A percentile compares a stretch with the other conserved stretches of the same genome.
phyloP scores from a whole-genome alignment of 2,888 invertebrate species.

The Synergus umbraculus region DNA sequence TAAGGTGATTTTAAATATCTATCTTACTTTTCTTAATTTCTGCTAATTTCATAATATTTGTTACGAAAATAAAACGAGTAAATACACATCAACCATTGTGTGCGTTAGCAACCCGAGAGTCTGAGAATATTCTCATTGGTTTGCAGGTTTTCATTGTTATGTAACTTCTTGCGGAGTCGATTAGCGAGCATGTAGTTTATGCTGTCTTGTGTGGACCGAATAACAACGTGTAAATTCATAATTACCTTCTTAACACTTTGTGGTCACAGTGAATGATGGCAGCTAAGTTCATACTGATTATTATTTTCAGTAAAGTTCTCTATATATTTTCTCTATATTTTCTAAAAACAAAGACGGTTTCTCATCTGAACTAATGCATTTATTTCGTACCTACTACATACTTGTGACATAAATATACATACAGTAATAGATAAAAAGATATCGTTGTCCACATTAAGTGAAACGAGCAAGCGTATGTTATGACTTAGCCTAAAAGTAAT shows the following conservation, averaged over 20 bases:
- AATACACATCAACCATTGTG: neutral
- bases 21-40: neutral
- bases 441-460: constrained; percentile 42
- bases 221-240: constrained; percentile 11
- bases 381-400: constrained; percentile 46
- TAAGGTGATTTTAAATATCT: neutral
- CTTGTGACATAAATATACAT: constrained; percentile 27
- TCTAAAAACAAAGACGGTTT: neutral
- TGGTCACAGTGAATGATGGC: constrained; percentile 6
- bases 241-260: constrained; percentile 27
- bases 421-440: constrained; percentile 20
- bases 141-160: constrained; percentile 47
- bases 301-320: neutral
- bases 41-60: neutral
- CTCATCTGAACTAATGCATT: neutral
- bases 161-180: constrained; percentile 41
- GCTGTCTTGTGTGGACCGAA: constrained; percentile 9
- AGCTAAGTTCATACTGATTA: neutral
- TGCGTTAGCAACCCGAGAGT: constrained; percentile 48
- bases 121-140: constrained; percentile 48
- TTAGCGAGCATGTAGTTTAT: neutral
- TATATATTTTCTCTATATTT: too few species aligned
- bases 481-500: neutral
- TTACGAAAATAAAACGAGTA: neutral
- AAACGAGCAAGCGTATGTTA: constrained; percentile 2